Evolutionary conservation across 1,140 invertebrate species (phyloP).

Genomic region (Harlomillsia oculata): DNA sequence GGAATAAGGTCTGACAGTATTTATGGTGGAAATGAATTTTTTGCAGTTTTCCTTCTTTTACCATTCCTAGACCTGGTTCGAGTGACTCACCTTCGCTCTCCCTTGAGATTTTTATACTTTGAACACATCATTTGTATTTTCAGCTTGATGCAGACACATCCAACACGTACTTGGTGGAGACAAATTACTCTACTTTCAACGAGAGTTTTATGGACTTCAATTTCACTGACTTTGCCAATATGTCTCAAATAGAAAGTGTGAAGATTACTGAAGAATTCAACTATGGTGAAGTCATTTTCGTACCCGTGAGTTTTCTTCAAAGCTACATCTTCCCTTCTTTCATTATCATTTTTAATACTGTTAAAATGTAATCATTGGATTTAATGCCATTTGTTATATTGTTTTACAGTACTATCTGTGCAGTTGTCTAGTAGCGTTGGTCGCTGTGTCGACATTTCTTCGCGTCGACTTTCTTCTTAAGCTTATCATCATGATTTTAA

Average conservation of each 20-base stretch:
- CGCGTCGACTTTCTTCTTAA: slow-evolving; percentile 73
- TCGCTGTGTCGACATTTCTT: slow-evolving; percentile 71
- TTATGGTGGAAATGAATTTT: too few species aligned
- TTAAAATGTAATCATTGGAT: background rate
- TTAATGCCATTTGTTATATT: slow-evolving; percentile 25
- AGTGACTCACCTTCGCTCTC: background rate
- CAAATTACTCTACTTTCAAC: slow-evolving; percentile 21
- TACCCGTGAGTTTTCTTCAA: slow-evolving; percentile 26
- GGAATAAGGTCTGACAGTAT: too few species aligned
- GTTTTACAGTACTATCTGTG: slow-evolving; percentile 62
- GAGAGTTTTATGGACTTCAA: background rate
- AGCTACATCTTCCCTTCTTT: background rate
- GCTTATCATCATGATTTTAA: slow-evolving; percentile 60
- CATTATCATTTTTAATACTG: background rate
- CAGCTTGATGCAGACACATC: slow-evolving; percentile 29
- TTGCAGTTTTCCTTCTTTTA: too few species aligned
- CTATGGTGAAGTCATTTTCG: slow-evolving; percentile 28
- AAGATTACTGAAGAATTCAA: slow-evolving; percentile 20
- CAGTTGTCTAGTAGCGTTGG: slow-evolving; percentile 63
- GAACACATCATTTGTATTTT: slow-evolving; percentile 17
- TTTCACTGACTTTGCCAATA: slow-evolving; percentile 2
- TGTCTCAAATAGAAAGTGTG: slow-evolving; percentile 8
- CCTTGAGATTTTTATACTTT: background rate
- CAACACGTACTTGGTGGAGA: slow-evolving; percentile 19
- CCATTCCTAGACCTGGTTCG: too few species aligned